These are phyloP conservation scores for Polypedilum vanderplanki DNA, from an alignment of 1,140 invertebrate species.

Conservation along the genomic window DNA sequence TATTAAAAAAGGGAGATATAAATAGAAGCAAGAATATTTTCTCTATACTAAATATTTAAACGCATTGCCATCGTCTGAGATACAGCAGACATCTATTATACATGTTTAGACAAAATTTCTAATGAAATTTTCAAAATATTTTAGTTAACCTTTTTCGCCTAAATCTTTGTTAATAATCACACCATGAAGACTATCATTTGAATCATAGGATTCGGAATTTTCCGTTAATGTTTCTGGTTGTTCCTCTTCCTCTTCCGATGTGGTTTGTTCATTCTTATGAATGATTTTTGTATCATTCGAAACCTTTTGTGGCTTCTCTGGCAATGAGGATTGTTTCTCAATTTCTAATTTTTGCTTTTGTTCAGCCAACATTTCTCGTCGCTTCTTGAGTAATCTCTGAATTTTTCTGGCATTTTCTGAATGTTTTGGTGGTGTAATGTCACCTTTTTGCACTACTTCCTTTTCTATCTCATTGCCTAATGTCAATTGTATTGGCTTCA, in stretches of 20 bases:
- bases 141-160: neutral
- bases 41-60: neutral
- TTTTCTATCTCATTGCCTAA: neutral
- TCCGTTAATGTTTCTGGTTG: neutral
- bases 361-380: neutral
- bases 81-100: neutral
- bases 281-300: neutral
- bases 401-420: constrained; percentile 4
- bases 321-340: neutral
- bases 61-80: neutral
- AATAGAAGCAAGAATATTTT: neutral
- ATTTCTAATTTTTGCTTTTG: neutral
- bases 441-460: neutral
- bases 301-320: constrained; percentile 13
- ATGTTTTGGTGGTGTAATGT: neutral
- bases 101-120: neutral
- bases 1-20: constrained; percentile 24
- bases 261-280: neutral
- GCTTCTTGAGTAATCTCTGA: neutral
- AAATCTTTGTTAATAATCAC: neutral
- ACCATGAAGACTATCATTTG: constrained; percentile 22
- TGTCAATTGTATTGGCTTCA: neutral
- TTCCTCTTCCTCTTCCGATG: neutral
- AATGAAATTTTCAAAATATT: neutral
- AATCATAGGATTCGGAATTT: neutral